These are phyloP conservation scores for Pteruthius melanotis DNA, from an alignment of 2,113 vertebrate genomes.

Conservation along the genomic window DNA sequence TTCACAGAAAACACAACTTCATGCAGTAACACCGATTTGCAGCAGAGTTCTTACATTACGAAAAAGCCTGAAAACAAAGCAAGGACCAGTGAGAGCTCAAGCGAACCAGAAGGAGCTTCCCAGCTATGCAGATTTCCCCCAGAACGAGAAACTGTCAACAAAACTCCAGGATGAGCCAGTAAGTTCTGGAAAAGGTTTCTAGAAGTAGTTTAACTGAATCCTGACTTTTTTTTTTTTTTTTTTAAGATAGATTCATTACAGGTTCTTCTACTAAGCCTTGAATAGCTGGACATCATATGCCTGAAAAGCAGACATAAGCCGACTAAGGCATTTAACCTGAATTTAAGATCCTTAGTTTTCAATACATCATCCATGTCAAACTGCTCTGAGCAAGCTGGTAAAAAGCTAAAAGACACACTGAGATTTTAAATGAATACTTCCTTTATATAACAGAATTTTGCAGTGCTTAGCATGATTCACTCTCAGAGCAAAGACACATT, in stretches of 20 bases:
- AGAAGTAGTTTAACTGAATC: background rate
- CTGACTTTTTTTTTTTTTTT: background rate
- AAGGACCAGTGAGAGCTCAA: background rate
- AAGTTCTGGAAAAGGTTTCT: background rate
- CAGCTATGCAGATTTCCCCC: background rate
- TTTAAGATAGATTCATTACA: background rate
- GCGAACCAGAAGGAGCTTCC: background rate
- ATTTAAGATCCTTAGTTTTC: conserved; percentile 43
- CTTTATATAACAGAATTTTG: conserved; percentile 2
- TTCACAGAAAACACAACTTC: background rate
- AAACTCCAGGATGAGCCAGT: background rate
- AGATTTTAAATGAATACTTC: conserved; percentile 27
- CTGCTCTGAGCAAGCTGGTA: background rate
- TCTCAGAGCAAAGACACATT: background rate
- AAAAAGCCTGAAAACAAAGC: background rate
- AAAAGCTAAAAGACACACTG: background rate
- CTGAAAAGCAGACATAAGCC: conserved; percentile 11
- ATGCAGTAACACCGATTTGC: background rate
- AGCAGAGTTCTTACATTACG: background rate
- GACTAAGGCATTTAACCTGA: conserved; percentile 24
- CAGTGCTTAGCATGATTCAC: background rate
- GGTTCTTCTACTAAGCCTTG: background rate
- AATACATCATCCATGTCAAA: conserved; percentile 4
- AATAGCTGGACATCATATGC: background rate
- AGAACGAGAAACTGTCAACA: background rate